Conservation (phyloP, 2,888 invertebrate genomes). For the Pyrrhia umbra region DNA sequence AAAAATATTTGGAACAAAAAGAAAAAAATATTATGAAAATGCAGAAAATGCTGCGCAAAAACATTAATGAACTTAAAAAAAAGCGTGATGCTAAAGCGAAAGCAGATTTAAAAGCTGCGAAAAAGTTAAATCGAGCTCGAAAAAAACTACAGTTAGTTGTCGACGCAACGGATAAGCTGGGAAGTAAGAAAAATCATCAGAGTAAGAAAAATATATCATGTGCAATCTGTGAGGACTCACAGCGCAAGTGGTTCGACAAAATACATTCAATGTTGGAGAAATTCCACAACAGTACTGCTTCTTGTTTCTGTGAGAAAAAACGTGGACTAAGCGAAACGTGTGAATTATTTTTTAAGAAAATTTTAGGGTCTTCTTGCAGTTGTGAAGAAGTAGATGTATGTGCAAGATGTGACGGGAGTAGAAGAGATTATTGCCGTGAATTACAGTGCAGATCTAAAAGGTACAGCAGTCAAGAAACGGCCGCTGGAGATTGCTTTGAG, state of each 20-base stretch:
- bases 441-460: background rate
- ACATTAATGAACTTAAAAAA: conserved; percentile 51
- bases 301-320: conserved; percentile 8
- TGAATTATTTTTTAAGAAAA: conserved; percentile 14
- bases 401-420: background rate
- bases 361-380: background rate
- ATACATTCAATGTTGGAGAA: conserved; percentile 13
- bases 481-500: conserved; percentile 69
- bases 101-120: conserved; percentile 63
- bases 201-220: conserved; percentile 16
- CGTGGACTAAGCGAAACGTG: conserved; percentile 10
- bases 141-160: conserved; percentile 60
- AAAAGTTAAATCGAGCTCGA: conserved; percentile 65
- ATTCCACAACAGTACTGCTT: background rate
- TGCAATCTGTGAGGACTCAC: background rate
- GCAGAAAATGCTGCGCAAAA: conserved; percentile 60
- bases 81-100: conserved; percentile 49
- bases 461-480: conserved; percentile 45
- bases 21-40: conserved; percentile 64
- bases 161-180: conserved; percentile 46
- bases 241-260: conserved; percentile 19
- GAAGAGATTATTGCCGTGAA: background rate
- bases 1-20: conserved; percentile 51
- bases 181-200: background rate
- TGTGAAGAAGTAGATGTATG: background rate